Percentiles rank a stretch among this genome's conserved stretches.
Evolutionary conservation across 2,113 vertebrate species (phyloP).

Genomic region (Ornithorhynchus anatinus): DNA sequence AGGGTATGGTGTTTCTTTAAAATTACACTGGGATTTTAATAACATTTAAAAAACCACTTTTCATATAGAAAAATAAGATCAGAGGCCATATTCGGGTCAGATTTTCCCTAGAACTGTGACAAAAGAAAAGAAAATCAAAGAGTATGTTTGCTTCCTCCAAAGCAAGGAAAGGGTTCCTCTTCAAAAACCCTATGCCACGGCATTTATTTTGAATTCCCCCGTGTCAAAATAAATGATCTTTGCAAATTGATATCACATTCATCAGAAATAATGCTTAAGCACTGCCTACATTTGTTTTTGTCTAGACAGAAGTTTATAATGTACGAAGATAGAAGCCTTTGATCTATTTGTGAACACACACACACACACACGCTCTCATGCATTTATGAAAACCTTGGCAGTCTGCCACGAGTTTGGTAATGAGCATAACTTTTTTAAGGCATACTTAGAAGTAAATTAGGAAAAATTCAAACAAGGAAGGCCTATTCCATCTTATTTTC

Average conservation of each 20-base stretch:
- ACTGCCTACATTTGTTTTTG: neutral
- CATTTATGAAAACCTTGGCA: neutral
- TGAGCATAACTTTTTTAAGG: conserved; percentile 12
- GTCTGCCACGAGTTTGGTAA: neutral
- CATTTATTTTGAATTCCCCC: conserved; percentile 2
- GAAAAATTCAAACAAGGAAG: neutral
- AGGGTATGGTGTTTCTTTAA: no score
- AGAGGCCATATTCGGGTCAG: conserved; percentile 3
- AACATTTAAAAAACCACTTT: no score
- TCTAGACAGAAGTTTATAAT: conserved; percentile 24
- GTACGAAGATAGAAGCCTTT: conserved; percentile 19
- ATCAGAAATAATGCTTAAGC: neutral
- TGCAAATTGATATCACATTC: neutral
- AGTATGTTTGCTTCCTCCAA: neutral
- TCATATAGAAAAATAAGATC: neutral
- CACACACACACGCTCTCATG: neutral
- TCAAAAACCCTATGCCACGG: conserved; percentile 2
- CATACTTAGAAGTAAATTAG: neutral
- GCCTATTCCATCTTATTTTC: neutral
- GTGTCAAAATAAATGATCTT: neutral
- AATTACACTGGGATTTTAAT: no score
- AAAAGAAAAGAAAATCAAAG: neutral
- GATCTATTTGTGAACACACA: neutral
- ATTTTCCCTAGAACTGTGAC: neutral
- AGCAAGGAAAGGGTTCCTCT: neutral